Base-by-base conservation (phyloP, 2,797 vertebrate species). In the Gymnodraco acuticeps region DNA sequence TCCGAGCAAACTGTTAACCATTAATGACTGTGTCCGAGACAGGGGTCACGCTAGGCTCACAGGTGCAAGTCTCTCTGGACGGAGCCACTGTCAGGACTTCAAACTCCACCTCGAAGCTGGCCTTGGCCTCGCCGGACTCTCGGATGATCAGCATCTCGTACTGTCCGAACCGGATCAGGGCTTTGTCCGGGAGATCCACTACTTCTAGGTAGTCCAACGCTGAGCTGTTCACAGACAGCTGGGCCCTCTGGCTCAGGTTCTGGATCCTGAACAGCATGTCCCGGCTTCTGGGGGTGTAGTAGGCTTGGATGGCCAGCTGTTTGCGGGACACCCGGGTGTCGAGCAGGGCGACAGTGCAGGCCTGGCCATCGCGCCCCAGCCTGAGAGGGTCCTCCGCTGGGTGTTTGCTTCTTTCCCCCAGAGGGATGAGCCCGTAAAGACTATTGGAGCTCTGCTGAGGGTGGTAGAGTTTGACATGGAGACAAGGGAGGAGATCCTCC, bases 161-260 rank as follows among this genome's bases (percentile, higher is more conserved):
- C 27, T 96, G 95, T 2, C 96, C 95, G 2, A 99, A 98, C 5
- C 89, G 89, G 50, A 99, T 83, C 50, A 96, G 77, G 78, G 96
- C 95, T 77, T 87, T 96, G 52, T 91, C 86, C 0, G 96, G 96
- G 60, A 99, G 90, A 38, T 97, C 95, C 1, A 59, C 67, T 62
- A 94, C 96, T 70, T 98, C 97, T 6, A 99, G 89, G 87, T 96
- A 95, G 46, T 73, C 90, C 80, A 99, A 92, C 17, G 87, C 84
- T 0, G 61, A 64, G 6, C 94, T 81, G 80, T 95, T 93, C 27
- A 99, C 95, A 0, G 73, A 51, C 70, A 99, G 51, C 0, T 53
- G 93, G 0, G 92, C 95, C 86, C 71, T 96, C 92, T 95, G 95
- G 89, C 97, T 99, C 90, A 97, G 54, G 85, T 98, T 99, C 95